Conservation (phyloP, 2,888 invertebrate species). For the Morinoia aosen region DNA sequence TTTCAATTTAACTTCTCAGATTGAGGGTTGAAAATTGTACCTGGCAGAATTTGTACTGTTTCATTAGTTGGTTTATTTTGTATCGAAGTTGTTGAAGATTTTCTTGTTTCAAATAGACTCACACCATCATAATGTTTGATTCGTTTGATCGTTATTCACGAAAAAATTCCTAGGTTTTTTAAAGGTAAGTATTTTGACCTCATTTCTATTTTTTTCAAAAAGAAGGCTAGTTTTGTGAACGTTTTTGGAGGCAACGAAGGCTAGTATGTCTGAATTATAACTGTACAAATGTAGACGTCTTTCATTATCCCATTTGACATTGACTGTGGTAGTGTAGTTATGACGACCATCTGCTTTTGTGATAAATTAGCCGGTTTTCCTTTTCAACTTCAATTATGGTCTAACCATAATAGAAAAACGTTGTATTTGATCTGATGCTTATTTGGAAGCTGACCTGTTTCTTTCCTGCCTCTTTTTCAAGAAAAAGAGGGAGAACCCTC, state of each 20-base stretch:
- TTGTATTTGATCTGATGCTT: too few species aligned
- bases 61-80: neutral
- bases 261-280: neutral
- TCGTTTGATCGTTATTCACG: neutral
- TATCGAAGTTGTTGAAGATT: neutral
- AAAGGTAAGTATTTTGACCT: neutral
- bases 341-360: neutral
- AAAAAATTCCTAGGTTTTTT: too few species aligned
- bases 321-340: neutral
- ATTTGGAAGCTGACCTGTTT: too few species aligned
- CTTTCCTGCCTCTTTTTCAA: too few species aligned
- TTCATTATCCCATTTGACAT: neutral
- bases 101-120: neutral
- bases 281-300: neutral
- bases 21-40: neutral
- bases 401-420: too few species aligned
- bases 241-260: neutral
- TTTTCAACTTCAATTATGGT: too few species aligned
- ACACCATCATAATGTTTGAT: neutral
- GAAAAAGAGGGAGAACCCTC: too few species aligned
- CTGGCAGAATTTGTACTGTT: neutral
- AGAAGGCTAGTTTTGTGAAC: neutral
- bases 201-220: neutral
- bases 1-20: neutral
- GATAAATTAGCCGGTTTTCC: too few species aligned